A percentile compares a stretch with the other conserved stretches of the same genome.
These are phyloP conservation scores for Kradibia gibbosae DNA, from an alignment of 1,140 invertebrate species.

Conservation along the genomic window DNA sequence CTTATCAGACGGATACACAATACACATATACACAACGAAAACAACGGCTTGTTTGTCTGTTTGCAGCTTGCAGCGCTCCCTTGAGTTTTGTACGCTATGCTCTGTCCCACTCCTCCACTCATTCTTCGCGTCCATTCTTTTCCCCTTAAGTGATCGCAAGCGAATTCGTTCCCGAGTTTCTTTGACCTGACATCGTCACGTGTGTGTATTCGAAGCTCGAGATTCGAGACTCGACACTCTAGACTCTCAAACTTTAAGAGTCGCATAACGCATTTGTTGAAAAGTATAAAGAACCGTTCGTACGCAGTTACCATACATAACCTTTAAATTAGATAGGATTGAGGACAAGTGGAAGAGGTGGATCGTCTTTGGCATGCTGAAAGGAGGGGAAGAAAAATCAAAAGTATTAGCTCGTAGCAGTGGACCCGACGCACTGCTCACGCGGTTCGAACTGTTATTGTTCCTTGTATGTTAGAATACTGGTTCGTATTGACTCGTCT, in stretches of 20 bases:
- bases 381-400: not conserved
- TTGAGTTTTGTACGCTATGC: not conserved
- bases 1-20: not conserved
- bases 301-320: not conserved
- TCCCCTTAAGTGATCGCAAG: not conserved
- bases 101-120: not conserved
- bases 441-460: not conserved
- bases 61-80: not conserved
- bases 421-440: not conserved
- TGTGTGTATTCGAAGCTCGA: no score
- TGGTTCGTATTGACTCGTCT: slow-evolving; percentile 3
- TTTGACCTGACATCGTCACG: not conserved
- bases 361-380: not conserved
- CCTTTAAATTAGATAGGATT: not conserved
- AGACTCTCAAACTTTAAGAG: not conserved
- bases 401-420: not conserved
- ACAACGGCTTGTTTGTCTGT: no score
- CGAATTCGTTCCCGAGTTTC: not conserved
- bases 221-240: no score
- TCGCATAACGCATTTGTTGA: not conserved
- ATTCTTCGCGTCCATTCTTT: not conserved
- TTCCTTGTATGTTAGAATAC: not conserved
- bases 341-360: not conserved
- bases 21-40: no score
- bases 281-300: not conserved